Percentiles rank a stretch among this genome's conserved stretches.
phyloP scores from a whole-genome alignment of 2,888 invertebrate genomes.

The Anagyrus pseudococci region DNA sequence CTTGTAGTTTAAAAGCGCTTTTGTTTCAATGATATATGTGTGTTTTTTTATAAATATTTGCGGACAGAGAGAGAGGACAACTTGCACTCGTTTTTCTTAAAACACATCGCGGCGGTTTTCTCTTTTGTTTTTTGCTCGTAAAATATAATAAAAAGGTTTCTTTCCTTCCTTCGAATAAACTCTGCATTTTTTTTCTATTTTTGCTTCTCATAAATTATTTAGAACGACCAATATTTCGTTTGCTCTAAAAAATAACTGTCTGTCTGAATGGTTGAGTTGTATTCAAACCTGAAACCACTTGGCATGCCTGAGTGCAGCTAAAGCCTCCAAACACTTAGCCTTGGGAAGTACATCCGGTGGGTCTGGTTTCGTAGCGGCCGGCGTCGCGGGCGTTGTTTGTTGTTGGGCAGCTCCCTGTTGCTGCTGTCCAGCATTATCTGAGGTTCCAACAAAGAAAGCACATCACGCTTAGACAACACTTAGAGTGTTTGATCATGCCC shows the following conservation, averaged over 20 bases:
- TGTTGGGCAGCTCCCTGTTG: constrained; percentile 62
- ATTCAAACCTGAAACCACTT: constrained; percentile 99
- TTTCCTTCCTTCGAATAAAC: too few species aligned
- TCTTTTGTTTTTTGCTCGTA: constrained; percentile 4
- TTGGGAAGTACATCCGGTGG: constrained; percentile 94
- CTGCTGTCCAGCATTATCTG: constrained; percentile 64
- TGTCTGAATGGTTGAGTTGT: constrained; percentile 56
- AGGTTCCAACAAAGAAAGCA: constrained; percentile 63
- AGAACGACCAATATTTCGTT: too few species aligned
- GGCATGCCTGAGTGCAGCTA: constrained; percentile 99
- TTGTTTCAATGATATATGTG: too few species aligned
- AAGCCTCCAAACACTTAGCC: constrained; percentile 99
- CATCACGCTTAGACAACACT: constrained; percentile 62
- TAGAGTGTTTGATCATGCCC: constrained; percentile 64
- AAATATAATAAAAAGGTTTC: neutral
- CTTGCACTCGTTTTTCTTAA: constrained; percentile 53
- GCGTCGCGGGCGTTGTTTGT: constrained; percentile 72
- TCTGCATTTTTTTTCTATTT: constrained; percentile 9
- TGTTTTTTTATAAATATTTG: constrained; percentile 34
- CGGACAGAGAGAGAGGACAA: constrained; percentile 50
- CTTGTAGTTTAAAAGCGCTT: neutral
- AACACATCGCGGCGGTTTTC: too few species aligned
- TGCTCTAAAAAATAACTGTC: constrained; percentile 31
- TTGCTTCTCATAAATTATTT: constrained; percentile 15
- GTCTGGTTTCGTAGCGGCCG: constrained; percentile 76